Evolutionary conservation across 2,797 vertebrate species (phyloP), one percentile per base, ranked within the genome.

Genomic region (Xyrichtys novacula): DNA sequence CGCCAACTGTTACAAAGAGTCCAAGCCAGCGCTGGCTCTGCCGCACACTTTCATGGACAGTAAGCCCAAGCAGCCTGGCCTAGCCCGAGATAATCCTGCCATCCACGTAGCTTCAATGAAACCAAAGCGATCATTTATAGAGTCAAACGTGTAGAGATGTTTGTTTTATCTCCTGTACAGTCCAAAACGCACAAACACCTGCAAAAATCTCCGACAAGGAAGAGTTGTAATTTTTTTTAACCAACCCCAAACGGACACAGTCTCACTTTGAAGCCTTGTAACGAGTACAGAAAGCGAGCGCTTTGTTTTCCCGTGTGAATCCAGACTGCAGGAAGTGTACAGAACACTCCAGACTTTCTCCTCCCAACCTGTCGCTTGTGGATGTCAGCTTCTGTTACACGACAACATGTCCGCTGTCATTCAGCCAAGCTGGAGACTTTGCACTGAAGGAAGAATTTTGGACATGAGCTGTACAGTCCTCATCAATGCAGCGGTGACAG

Each of bases 61-160:
- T 38, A 88, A 92, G 53, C 48, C 95, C 46, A 95, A 95, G 70
- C 95, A 91, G 62, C 71, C 96, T 11, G 92, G 90, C 28, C 63
- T 91, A 19, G 50, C 48, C 42, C 92, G 91, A 78, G 98, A 98
- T 23, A 84, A 92, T 78, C 94, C 94, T 48, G 88, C 93, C 76
- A 87, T 95, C 66, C 96, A 96, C 1, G 83, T 94, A 84, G 81
- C 94, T 11, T 84, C 94, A 2, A 91, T 96, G 65, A 99, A 99
- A 95, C 97, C 97, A 97, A 99, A 99, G 96, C 96, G 96, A 76
- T 98, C 97, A 0, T 99, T 98, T 92, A 96, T 99, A 76, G 98
- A 99, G 86, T 99, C 98, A 0, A 99, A 99, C 15, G 98, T 99
- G 47, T 99, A 93, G 83, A 90, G 71, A 65, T 34, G 73, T 72